phyloP scores from a whole-genome alignment of 23 tunicate species.

The Halocynthia roretzi region DNA sequence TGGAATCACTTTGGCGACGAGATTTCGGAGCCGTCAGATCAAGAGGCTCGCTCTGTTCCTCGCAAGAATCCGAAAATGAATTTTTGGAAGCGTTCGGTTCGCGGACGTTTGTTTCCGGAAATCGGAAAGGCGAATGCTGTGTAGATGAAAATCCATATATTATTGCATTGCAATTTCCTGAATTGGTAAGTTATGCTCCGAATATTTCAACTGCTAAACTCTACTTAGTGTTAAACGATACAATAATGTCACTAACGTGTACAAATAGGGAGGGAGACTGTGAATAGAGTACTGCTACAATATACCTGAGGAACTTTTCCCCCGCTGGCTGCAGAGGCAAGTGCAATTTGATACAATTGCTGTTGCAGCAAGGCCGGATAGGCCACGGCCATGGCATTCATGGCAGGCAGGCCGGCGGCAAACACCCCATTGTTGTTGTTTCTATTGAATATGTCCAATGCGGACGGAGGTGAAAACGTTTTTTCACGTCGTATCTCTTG shows the following conservation, averaged over 20 bases:
- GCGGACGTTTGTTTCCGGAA: too few species aligned
- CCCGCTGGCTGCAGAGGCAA: constrained; percentile 49
- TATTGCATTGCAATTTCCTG: too few species aligned
- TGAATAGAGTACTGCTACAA: too few species aligned
- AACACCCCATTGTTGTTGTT: neutral
- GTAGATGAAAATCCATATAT: too few species aligned
- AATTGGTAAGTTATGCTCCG: too few species aligned
- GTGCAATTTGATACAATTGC: constrained; percentile 77
- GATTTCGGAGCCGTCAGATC: constrained; percentile 15
- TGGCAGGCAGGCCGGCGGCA: neutral
- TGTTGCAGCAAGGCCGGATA: constrained; percentile 47
- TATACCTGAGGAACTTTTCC: constrained; percentile 13
- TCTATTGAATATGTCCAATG: constrained; percentile 9
- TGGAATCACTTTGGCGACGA: constrained; percentile 4
- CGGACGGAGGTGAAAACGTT: neutral
- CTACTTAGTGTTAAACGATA: too few species aligned
- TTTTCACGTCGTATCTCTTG: too few species aligned
- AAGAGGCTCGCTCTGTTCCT: constrained; percentile 18
- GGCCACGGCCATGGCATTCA: constrained; percentile 12
- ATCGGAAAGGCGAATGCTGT: too few species aligned
- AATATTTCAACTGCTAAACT: too few species aligned
- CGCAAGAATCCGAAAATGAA: neutral
- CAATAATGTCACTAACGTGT: too few species aligned
- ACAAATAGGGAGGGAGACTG: too few species aligned
- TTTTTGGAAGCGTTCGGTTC: too few species aligned